phyloP scores from a whole-genome alignment of 2,113 vertebrate genomes.

The Toxotes chatareus region DNA sequence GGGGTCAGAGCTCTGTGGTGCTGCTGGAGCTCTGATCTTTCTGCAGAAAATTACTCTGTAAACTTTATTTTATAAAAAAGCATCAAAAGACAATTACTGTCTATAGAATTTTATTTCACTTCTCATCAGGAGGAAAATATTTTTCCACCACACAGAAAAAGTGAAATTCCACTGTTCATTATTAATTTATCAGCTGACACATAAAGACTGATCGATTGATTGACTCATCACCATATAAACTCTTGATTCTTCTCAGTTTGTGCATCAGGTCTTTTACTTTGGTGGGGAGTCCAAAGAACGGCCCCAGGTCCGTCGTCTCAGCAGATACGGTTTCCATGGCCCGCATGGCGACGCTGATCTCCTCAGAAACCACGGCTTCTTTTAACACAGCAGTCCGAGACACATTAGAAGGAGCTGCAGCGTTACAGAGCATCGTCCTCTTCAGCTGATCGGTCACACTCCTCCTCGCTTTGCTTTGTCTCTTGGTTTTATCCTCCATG shows the following conservation, averaged over 20 bases:
- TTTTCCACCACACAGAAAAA: too few relatives aligned
- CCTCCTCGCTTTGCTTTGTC: constrained; percentile 66
- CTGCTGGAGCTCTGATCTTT: too few relatives aligned
- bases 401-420: constrained; percentile 81
- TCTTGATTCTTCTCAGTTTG: constrained; percentile 89
- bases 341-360: constrained; percentile 88
- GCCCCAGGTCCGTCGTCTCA: constrained; percentile 88
- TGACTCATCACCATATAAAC: constrained; percentile 90
- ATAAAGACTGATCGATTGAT: too few relatives aligned
- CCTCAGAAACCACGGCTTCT: constrained; percentile 88
- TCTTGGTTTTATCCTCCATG: neutral
- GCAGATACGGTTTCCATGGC: constrained; percentile 80
- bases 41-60: too few relatives aligned
- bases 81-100: too few relatives aligned
- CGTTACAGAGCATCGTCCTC: constrained; percentile 91
- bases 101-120: too few relatives aligned
- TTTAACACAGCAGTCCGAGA: constrained; percentile 87
- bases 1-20: too few relatives aligned
- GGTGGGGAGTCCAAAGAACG: constrained; percentile 95
- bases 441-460: constrained; percentile 91
- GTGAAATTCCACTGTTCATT: too few relatives aligned
- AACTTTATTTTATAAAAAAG: too few relatives aligned
- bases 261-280: constrained; percentile 92
- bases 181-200: too few relatives aligned
- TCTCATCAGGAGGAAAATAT: too few relatives aligned